These are phyloP conservation scores for Intellagama lesueurii DNA, from an alignment of 2,797 vertebrate genomes.

Conservation along the genomic window DNA sequence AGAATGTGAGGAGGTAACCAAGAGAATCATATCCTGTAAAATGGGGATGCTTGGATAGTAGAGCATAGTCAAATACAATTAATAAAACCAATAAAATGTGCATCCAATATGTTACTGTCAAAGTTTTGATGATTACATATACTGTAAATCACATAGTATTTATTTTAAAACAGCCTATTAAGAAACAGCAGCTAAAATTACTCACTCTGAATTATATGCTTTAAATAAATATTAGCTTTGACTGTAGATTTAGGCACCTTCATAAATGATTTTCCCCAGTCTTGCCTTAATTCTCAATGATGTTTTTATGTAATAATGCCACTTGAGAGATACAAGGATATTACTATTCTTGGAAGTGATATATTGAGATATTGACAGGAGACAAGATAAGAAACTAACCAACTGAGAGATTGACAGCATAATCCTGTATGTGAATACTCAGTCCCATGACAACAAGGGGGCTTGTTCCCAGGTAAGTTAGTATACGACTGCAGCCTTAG, in stretches of 20 bases:
- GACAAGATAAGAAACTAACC: background rate
- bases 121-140: background rate
- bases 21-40: background rate
- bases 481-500: background rate
- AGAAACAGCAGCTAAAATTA: background rate
- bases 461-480: background rate
- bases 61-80: background rate
- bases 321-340: background rate
- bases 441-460: background rate
- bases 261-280: conserved; percentile 37
- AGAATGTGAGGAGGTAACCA: background rate
- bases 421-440: background rate
- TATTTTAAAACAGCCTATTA: background rate
- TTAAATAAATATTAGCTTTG: conserved; percentile 14
- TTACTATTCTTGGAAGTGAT: background rate
- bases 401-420: background rate
- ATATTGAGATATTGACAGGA: background rate
- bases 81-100: background rate
- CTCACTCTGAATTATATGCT: conserved; percentile 3
- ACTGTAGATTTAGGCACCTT: conserved; percentile 20
- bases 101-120: background rate
- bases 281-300: fast-evolving
- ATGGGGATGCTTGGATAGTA: background rate
- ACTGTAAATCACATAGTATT: background rate
- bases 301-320: conserved; percentile 19